phyloP scores from a whole-genome alignment of 1,140 invertebrate genomes.

The Geopemphigus sp. region DNA sequence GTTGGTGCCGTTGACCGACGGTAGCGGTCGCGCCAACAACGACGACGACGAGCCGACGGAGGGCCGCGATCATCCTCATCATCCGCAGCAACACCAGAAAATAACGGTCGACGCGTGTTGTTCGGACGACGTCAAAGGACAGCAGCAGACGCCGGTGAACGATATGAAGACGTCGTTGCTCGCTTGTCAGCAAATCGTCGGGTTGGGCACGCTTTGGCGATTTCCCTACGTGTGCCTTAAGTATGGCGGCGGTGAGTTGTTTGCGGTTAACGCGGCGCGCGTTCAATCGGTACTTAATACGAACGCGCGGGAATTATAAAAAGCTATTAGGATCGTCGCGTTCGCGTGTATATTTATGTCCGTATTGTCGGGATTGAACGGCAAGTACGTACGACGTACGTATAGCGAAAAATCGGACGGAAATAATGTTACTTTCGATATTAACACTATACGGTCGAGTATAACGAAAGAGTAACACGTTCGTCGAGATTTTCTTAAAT shows the following conservation, averaged over 20 bases:
- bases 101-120: neutral
- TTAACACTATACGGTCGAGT: no score
- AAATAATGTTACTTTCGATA: no score
- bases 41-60: neutral
- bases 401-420: no score
- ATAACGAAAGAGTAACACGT: no score
- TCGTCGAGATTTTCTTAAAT: no score
- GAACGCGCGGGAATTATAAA: no score
- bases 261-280: no score
- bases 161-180: constrained; percentile 5
- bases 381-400: no score
- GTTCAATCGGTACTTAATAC: no score
- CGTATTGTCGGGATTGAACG: no score
- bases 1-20: constrained; percentile 25
- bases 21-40: constrained; percentile 14
- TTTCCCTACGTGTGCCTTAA: constrained; percentile 88
- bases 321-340: no score
- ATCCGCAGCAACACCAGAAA: neutral
- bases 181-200: constrained; percentile 59
- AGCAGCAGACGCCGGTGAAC: neutral
- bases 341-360: no score
- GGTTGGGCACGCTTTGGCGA: constrained; percentile 88
- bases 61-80: neutral
- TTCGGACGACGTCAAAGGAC: neutral
- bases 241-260: constrained; percentile 77